Evolutionary conservation across 2,113 vertebrate genomes (phyloP).

Genomic region (Alethe castanea): DNA sequence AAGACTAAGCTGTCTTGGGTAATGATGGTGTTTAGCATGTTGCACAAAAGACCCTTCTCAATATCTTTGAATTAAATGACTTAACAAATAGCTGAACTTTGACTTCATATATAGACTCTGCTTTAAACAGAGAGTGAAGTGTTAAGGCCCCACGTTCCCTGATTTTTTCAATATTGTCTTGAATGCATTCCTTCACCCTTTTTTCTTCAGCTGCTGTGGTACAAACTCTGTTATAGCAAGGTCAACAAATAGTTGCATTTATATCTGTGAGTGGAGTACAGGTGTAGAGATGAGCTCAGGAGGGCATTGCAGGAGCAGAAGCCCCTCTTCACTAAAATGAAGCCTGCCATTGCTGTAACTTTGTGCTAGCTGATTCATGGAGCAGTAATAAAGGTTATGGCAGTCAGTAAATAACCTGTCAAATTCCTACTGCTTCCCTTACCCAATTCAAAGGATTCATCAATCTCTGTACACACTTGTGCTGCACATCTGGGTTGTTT

Average conservation of each 20-base stretch:
- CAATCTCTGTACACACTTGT: slow-evolving; percentile 57
- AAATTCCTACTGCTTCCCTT: slow-evolving; percentile 54
- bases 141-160: background rate
- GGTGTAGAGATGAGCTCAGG: background rate
- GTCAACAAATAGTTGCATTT: background rate
- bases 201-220: background rate
- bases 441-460: slow-evolving; percentile 65
- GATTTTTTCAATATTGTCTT: background rate
- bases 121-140: background rate
- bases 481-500: slow-evolving; percentile 65
- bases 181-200: background rate
- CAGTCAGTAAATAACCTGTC: slow-evolving; percentile 70
- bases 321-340: background rate
- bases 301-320: background rate
- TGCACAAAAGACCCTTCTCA: background rate
- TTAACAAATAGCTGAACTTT: background rate
- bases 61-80: background rate
- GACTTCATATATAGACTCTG: background rate
- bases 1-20: background rate
- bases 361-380: slow-evolving; percentile 55
- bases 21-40: background rate
- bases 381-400: slow-evolving; percentile 61
- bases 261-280: background rate
- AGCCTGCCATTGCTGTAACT: background rate
- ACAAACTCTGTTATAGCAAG: background rate